Evolutionary conservation across 2,113 vertebrate genomes (phyloP).

Genomic region (Eptesicus fuscus): DNA sequence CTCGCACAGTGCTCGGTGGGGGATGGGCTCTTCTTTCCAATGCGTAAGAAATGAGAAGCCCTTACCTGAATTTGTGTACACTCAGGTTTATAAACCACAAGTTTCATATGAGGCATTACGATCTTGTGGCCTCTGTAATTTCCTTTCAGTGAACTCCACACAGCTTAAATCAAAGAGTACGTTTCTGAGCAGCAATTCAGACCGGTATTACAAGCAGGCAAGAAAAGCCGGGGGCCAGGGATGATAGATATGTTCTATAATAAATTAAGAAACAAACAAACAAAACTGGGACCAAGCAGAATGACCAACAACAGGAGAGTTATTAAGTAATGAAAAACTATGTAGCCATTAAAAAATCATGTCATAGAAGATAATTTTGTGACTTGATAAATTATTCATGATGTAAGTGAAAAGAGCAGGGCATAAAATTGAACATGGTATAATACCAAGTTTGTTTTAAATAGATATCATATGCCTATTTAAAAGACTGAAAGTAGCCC

Average conservation of each 20-base stretch:
- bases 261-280: neutral
- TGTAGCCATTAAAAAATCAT: neutral
- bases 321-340: neutral
- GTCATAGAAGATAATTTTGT: neutral
- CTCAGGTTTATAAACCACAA: neutral
- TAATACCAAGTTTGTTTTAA: neutral
- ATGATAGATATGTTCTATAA: neutral
- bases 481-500: neutral
- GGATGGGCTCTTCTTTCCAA: neutral
- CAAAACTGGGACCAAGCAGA: neutral
- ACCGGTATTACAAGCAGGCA: neutral
- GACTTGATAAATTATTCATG: neutral
- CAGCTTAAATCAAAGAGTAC: neutral
- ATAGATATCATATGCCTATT: neutral
- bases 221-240: neutral
- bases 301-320: neutral
- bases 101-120: neutral
- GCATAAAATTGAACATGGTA: neutral
- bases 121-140: neutral
- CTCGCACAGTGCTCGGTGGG: fast-evolving
- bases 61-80: neutral
- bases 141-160: neutral
- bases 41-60: neutral
- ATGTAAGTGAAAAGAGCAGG: neutral
- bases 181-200: neutral